Conservation (phyloP, 30 jellyfish, hydroid and myxozoan genomes). For the Cassiopea andromeda region DNA sequence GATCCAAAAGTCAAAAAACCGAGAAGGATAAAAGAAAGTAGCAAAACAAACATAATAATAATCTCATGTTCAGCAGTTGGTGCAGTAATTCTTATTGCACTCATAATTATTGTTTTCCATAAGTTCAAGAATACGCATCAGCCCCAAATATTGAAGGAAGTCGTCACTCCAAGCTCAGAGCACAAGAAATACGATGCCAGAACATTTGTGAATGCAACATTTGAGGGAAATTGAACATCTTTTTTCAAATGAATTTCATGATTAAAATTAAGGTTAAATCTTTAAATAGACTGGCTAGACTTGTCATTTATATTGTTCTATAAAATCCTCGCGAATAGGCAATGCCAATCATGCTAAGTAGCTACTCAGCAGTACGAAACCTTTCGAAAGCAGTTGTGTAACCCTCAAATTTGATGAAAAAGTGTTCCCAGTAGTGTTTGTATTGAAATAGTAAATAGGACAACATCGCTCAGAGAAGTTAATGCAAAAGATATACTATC, state of each 20-base stretch:
- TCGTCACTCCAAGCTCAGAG: slow-evolving; percentile 18
- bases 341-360: too few species aligned
- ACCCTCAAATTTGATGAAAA: too few species aligned
- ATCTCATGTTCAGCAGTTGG: slow-evolving; percentile 26
- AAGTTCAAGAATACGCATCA: background rate
- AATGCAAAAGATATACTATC: too few species aligned
- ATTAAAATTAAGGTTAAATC: too few species aligned
- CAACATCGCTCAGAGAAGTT: too few species aligned
- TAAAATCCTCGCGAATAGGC: too few species aligned
- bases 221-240: background rate
- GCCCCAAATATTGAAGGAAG: background rate
- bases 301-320: too few species aligned
- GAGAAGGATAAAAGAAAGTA: background rate
- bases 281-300: too few species aligned
- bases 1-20: background rate
- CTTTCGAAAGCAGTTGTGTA: too few species aligned
- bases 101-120: background rate
- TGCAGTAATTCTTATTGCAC: background rate
- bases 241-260: background rate
- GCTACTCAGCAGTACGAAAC: too few species aligned
- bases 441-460: too few species aligned
- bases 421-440: too few species aligned
- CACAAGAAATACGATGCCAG: slow-evolving; percentile 22
- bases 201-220: slow-evolving; percentile 34
- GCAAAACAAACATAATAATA: background rate